A percentile compares a stretch with the other conserved stretches of the same genome.
phyloP scores from a whole-genome alignment of 1,140 invertebrate species.

The Venturia canescens region DNA sequence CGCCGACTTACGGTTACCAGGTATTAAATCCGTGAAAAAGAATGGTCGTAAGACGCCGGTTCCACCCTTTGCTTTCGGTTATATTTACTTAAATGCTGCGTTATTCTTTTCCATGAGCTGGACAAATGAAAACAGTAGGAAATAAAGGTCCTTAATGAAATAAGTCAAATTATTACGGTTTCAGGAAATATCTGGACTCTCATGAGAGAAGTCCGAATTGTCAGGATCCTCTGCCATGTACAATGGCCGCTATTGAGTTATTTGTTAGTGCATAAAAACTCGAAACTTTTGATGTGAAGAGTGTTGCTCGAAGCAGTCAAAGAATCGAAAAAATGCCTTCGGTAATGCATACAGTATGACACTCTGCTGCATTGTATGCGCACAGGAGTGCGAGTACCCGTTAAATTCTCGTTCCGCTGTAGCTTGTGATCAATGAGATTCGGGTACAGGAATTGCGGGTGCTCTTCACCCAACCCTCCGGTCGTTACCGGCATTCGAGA shows the following conservation, averaged over 20 bases:
- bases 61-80: constrained; percentile 25
- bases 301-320: not conserved
- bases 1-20: constrained; percentile 64
- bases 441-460: constrained; percentile 37
- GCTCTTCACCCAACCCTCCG: constrained; percentile 27
- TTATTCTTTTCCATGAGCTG: constrained; percentile 1
- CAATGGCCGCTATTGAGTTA: too few relatives aligned
- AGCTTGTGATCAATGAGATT: constrained; percentile 47
- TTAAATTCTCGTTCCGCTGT: constrained; percentile 42
- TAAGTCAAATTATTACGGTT: too few relatives aligned
- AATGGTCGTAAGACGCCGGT: constrained; percentile 59
- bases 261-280: too few relatives aligned
- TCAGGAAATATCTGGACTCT: too few relatives aligned
- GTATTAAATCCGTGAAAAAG: constrained; percentile 69
- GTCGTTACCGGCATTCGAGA: constrained; percentile 46
- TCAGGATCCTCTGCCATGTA: too few relatives aligned
- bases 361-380: not conserved
- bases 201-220: too few relatives aligned
- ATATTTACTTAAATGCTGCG: not conserved
- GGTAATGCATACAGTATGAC: not conserved
- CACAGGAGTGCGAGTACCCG: constrained; percentile 17
- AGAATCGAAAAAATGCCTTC: not conserved
- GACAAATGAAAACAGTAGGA: not conserved
- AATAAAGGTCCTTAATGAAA: too few relatives aligned
- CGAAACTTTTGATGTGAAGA: too few relatives aligned